Evolutionary conservation across 2,113 vertebrate genomes (phyloP).

Genomic region (Fulica atra): DNA sequence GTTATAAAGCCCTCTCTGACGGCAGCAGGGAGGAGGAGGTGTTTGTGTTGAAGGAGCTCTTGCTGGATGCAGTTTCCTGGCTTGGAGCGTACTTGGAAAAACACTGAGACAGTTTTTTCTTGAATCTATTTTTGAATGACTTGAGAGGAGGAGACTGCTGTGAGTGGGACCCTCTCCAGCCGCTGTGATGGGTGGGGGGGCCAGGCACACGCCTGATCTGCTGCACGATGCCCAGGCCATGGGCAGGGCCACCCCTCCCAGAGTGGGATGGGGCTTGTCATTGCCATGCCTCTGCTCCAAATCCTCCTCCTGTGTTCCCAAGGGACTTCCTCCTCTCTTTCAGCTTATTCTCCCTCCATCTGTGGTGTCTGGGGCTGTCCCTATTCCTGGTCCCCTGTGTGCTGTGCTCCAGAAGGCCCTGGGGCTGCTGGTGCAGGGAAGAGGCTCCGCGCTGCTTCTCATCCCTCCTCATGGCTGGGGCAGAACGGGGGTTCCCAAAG

Average conservation of each 20-base stretch:
- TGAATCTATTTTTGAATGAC: conserved; percentile 40
- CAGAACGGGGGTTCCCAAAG: background rate
- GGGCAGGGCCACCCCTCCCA: background rate
- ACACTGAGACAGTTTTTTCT: background rate
- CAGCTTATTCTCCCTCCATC: background rate
- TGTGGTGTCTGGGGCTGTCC: background rate
- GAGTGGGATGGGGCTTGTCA: rapidly evolving
- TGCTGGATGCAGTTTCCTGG: conserved; percentile 9
- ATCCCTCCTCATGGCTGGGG: rapidly evolving
- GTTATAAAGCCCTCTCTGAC: background rate
- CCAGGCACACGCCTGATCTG: background rate
- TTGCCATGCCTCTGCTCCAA: background rate
- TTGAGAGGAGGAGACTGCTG: background rate
- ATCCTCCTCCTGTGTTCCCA: rapidly evolving
- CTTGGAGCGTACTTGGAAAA: background rate
- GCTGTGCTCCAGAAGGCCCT: background rate
- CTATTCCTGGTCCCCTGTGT: rapidly evolving
- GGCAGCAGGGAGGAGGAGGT: background rate
- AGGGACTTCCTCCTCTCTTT: background rate
- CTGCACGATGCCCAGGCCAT: background rate
- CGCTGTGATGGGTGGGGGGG: background rate
- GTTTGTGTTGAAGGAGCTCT: background rate
- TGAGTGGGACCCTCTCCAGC: background rate
- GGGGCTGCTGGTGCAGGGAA: background rate
- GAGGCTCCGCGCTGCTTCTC: background rate